phyloP scores from a whole-genome alignment of 2,888 invertebrate genomes.

The Spatulosminthurus flaviceps region DNA sequence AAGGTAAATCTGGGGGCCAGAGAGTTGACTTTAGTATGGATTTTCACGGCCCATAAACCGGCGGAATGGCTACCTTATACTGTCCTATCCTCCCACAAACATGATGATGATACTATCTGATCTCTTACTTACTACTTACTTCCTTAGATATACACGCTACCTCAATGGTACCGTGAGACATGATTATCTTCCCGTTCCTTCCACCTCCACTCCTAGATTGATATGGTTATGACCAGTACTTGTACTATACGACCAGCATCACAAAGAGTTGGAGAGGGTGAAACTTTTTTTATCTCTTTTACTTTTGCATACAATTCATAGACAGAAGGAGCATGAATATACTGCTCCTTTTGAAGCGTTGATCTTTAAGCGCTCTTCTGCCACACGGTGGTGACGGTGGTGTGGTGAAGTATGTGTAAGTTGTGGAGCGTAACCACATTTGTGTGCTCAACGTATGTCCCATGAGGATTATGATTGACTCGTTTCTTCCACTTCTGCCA shows the following conservation, averaged over 20 bases:
- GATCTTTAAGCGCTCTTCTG: too few relatives aligned
- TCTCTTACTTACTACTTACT: slow-evolving; percentile 38
- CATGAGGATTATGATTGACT: slow-evolving; percentile 18
- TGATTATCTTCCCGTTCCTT: slow-evolving; percentile 32
- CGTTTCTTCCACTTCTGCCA: neutral
- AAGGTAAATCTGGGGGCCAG: slow-evolving; percentile 51
- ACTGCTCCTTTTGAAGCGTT: too few relatives aligned
- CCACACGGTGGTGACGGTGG: too few relatives aligned
- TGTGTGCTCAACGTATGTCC: slow-evolving; percentile 12
- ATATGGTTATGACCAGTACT: slow-evolving; percentile 51
- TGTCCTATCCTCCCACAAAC: slow-evolving; percentile 42
- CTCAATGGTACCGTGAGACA: slow-evolving; percentile 47
- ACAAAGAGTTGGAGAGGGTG: neutral
- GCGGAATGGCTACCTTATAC: slow-evolving; percentile 36
- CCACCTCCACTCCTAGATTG: slow-evolving; percentile 47
- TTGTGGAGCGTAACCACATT: neutral
- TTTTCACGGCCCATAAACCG: slow-evolving; percentile 60
- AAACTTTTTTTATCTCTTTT: neutral
- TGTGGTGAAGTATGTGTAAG: neutral
- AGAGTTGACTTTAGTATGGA: slow-evolving; percentile 53
- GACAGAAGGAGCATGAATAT: too few relatives aligned
- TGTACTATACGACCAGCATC: too few relatives aligned
- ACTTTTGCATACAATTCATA: too few relatives aligned
- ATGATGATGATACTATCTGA: slow-evolving; percentile 44
- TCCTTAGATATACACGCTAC: slow-evolving; percentile 30